A percentile compares a stretch with the other conserved stretches of the same genome.
phyloP scores from a whole-genome alignment of 2,888 invertebrate species.

The Tribolium freemani region DNA sequence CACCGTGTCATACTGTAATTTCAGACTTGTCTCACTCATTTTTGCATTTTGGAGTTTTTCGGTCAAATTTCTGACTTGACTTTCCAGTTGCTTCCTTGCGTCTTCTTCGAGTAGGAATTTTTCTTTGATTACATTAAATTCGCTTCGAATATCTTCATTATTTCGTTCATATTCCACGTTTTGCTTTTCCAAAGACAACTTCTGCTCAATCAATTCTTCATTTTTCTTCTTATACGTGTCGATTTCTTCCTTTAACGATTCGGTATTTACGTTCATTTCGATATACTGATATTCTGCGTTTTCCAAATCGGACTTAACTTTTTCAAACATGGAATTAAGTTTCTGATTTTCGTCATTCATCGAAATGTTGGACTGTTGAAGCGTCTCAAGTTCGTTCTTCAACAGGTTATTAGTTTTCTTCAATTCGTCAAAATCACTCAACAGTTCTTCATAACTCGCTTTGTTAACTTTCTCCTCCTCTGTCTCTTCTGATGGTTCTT shows the following conservation, averaged over 20 bases:
- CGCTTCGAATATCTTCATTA: conserved; percentile 55
- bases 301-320: conserved; percentile 66
- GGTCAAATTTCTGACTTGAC: conserved; percentile 57
- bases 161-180: conserved; percentile 55
- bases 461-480: neutral
- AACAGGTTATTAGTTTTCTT: conserved; percentile 69
- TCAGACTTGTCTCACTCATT: conserved; percentile 63
- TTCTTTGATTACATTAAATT: conserved; percentile 59
- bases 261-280: conserved; percentile 70
- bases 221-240: conserved; percentile 60
- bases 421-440: conserved; percentile 28
- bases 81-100: conserved; percentile 52
- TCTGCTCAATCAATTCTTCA: conserved; percentile 58
- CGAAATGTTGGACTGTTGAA: conserved; percentile 71
- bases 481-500: neutral
- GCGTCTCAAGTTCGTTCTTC: conserved; percentile 73
- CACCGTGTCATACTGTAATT: conserved; percentile 61
- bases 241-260: conserved; percentile 65
- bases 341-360: conserved; percentile 58
- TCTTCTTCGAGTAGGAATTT: conserved; percentile 58
- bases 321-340: conserved; percentile 67
- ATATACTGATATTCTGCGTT: conserved; percentile 64
- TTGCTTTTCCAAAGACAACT: conserved; percentile 50
- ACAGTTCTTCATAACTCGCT: conserved; percentile 29
- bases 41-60: conserved; percentile 65